Evolutionary conservation across 2,113 vertebrate species (phyloP), one percentile per base, ranked within the genome.

Genomic region (Rutilus rutilus): DNA sequence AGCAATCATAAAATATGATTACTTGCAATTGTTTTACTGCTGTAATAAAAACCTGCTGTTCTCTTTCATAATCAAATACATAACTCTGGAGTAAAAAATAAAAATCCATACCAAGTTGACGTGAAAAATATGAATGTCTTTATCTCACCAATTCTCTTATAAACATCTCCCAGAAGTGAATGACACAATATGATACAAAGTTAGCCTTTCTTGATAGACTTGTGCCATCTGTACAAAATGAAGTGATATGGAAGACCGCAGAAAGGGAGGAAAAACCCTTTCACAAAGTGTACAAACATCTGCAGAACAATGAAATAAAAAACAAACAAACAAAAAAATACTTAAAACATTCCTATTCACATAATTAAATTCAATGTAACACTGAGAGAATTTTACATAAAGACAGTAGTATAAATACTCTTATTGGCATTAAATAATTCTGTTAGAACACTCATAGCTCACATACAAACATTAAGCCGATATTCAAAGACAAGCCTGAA

Each of bases 121-220:
- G 90, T 95, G 93, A 95, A 95, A 95, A 95, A 95, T 95, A 95
- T 95, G 92, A 94, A 94, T 88, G 92, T 93, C 91, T 92, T 95
- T 95, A 95, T 95, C 93, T 95, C 93, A 95, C 92, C 93, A 93
- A 92, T 89, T 88, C 85, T 89, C 86, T 93, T 95, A 95, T 92
- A 95, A 95, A 95, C 93, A 94, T 94, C 90, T 91, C 86, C 90
- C 87, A 92, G 90, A 86, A 83, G 91, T 92, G 92, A 92, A 93
- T 93, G 91, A 94, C 91, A 94, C 87, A 94, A 93, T 93, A 93
- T 91, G 91, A 93, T 95, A 95, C 93, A 95, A 95, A 95, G 90
- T 92, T 92, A 90, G 90, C 92, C 88, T 93, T 93, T 88, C 87
- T 93, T 89, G 90, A 94, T 90, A 90, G 89, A 86, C 89, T 92